Conservation (phyloP, 2,113 vertebrate species). For the Coptodon rendalli region DNA sequence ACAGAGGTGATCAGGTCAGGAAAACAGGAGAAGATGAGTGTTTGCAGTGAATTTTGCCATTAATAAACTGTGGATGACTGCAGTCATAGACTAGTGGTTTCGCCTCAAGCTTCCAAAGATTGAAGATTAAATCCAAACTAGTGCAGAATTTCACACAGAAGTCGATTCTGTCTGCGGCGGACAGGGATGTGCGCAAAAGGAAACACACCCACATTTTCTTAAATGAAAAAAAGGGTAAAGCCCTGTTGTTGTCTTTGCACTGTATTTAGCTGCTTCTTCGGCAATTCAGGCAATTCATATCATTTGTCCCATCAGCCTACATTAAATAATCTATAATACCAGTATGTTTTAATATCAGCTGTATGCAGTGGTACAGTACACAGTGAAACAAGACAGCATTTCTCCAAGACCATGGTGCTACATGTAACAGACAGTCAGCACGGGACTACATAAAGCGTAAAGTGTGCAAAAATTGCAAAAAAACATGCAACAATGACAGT, state of each 20-base stretch:
- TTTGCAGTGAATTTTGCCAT: background rate
- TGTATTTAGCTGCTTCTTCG: background rate
- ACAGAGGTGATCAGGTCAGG: background rate
- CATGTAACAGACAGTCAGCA: background rate
- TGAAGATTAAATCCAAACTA: background rate
- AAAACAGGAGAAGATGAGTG: background rate
- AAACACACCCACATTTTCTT: background rate
- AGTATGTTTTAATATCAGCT: background rate
- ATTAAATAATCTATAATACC: background rate
- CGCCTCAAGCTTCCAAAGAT: background rate
- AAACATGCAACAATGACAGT: background rate
- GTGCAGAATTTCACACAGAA: background rate
- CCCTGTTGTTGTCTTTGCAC: background rate
- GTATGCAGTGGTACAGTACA: background rate
- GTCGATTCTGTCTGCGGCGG: background rate
- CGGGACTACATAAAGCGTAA: background rate
- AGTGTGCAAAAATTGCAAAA: background rate
- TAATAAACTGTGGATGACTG: background rate
- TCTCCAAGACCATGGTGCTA: background rate
- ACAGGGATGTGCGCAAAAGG: background rate
- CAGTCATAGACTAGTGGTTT: background rate
- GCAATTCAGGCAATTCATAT: background rate
- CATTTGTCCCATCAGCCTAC: background rate
- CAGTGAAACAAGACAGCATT: background rate
- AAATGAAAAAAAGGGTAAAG: background rate